phyloP scores from a whole-genome alignment of 2,113 vertebrate species.

The Thunnus maccoyii region DNA sequence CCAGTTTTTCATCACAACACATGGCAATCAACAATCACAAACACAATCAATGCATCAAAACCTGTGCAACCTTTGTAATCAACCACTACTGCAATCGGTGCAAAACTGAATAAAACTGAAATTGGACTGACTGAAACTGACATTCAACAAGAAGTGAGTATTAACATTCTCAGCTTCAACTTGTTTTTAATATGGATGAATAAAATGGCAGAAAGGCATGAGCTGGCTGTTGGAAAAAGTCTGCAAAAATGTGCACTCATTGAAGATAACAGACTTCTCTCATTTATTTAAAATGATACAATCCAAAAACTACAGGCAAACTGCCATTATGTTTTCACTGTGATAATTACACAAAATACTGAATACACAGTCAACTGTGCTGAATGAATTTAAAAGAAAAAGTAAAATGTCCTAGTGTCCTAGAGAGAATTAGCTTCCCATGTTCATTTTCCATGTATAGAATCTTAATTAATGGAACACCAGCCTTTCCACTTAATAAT shows the following conservation, averaged over 20 bases:
- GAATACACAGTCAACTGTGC: slow-evolving; percentile 19
- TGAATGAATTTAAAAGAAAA: not conserved
- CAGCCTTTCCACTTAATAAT: not conserved
- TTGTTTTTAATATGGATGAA: slow-evolving; percentile 29
- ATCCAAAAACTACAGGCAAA: slow-evolving; percentile 35
- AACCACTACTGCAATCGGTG: not conserved
- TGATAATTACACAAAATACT: slow-evolving; percentile 44
- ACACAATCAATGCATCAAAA: no score
- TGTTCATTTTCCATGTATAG: not conserved
- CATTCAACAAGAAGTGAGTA: slow-evolving; percentile 1
- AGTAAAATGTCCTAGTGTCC: not conserved
- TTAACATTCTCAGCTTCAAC: slow-evolving; percentile 4
- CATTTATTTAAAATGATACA: slow-evolving; percentile 14
- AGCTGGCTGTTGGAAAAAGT: slow-evolving; percentile 23
- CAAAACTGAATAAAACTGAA: not conserved
- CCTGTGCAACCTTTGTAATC: no score
- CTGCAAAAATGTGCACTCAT: slow-evolving; percentile 11
- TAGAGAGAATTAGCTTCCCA: not conserved
- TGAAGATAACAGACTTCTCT: slow-evolving; percentile 34
- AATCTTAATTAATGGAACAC: slow-evolving; percentile 1
- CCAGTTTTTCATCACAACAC: no score
- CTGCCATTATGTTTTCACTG: slow-evolving; percentile 35
- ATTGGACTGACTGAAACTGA: not conserved
- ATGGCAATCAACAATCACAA: no score
- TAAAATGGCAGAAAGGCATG: slow-evolving; percentile 29